Evolutionary conservation across 2,113 vertebrate genomes (phyloP).

Genomic region (Ptyas mucosa): DNA sequence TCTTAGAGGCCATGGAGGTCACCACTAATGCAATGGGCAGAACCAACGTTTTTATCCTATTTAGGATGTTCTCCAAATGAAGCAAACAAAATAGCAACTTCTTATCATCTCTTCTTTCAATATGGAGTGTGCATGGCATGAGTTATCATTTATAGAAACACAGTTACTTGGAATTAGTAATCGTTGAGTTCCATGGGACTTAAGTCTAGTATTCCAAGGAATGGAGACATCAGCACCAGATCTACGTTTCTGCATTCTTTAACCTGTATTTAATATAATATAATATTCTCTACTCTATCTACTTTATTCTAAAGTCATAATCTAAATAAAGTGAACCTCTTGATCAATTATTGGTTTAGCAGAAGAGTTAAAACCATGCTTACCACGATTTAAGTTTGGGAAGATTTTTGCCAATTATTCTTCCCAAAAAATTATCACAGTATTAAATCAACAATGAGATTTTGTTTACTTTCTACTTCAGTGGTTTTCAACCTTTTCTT

Average conservation of each 20-base stretch:
- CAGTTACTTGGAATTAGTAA: background rate
- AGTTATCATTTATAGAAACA: background rate
- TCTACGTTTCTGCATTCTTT: background rate
- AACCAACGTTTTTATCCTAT: background rate
- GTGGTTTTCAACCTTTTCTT: background rate
- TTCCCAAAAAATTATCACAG: background rate
- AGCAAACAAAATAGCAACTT: background rate
- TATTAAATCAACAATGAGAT: background rate
- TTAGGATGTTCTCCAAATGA: background rate
- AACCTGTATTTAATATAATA: no score
- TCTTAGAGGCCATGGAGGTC: background rate
- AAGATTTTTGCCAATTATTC: background rate
- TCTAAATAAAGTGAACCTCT: background rate
- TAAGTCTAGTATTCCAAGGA: background rate
- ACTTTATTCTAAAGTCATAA: background rate
- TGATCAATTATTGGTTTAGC: background rate
- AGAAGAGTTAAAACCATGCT: background rate
- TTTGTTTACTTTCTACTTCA: background rate
- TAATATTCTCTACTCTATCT: background rate
- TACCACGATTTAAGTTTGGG: background rate
- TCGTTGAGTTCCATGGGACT: background rate
- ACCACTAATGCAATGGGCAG: background rate
- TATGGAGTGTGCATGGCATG: constrained; percentile 2
- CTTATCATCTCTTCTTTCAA: constrained; percentile 51
- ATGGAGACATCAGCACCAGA: background rate